These are phyloP conservation scores for Ailurus styani DNA, from an alignment of 2,113 vertebrate species.

Conservation along the genomic window DNA sequence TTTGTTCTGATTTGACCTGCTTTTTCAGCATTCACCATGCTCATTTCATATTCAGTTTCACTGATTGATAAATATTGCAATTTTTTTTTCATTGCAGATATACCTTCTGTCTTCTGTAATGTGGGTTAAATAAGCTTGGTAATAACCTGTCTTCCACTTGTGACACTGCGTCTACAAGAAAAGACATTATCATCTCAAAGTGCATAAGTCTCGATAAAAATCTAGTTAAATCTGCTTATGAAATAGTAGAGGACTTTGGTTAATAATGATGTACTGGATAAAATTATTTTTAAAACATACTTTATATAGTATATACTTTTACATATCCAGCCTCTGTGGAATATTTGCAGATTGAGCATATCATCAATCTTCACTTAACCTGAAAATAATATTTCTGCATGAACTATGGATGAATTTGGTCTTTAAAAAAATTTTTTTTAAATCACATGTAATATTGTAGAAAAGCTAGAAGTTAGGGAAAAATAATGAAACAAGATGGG, in stretches of 20 bases:
- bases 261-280: background rate
- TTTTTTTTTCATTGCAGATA: background rate
- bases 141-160: background rate
- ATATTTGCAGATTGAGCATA: background rate
- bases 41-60: constrained; percentile 27
- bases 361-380: background rate
- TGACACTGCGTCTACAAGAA: background rate
- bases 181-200: background rate
- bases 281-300: background rate
- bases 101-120: background rate
- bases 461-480: background rate
- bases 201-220: background rate
- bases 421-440: background rate
- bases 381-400: background rate
- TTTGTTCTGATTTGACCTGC: background rate
- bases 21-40: background rate
- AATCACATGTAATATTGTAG: background rate
- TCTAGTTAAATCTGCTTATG: background rate
- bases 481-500: too few relatives aligned
- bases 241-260: background rate
- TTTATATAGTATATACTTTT: background rate
- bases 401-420: background rate
- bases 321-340: background rate
- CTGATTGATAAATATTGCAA: background rate
- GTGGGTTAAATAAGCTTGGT: background rate